Percentiles rank a stretch among this genome's conserved stretches.
Evolutionary conservation across 2,888 invertebrate genomes (phyloP).

Genomic region (Nudaria mundana): DNA sequence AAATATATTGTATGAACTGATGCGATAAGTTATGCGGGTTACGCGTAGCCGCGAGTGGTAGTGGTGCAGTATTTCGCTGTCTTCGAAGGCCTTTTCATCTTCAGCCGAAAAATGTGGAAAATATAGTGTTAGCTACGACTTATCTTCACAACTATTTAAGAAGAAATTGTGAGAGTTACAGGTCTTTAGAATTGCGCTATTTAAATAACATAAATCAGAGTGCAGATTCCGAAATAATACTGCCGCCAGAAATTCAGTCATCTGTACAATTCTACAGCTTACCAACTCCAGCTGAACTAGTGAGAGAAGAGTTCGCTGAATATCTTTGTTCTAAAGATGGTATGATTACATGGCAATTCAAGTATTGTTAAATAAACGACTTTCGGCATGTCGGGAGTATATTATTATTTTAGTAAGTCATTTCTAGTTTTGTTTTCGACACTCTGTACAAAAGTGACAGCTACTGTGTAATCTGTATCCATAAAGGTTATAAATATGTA

Average conservation of each 20-base stretch:
- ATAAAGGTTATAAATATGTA: slow-evolving; percentile 19
- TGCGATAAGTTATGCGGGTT: slow-evolving; percentile 5
- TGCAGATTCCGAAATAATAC: slow-evolving; percentile 23
- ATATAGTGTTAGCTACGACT: slow-evolving; percentile 23
- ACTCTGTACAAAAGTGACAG: slow-evolving; percentile 14
- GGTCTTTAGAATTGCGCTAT: slow-evolving; percentile 22
- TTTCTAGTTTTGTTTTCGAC: slow-evolving; percentile 11
- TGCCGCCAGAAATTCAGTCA: slow-evolving; percentile 21
- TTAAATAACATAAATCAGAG: slow-evolving; percentile 22
- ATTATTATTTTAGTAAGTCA: slow-evolving; percentile 4
- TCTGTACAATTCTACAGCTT: slow-evolving; percentile 21
- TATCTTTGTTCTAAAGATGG: slow-evolving; percentile 27
- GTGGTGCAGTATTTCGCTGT: slow-evolving; percentile 23
- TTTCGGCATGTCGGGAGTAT: slow-evolving; percentile 10
- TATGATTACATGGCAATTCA: slow-evolving; percentile 26
- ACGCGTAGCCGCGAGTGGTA: slow-evolving; percentile 2
- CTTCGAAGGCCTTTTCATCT: slow-evolving; percentile 25
- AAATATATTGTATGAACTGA: slow-evolving; percentile 6
- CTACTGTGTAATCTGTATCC: slow-evolving; percentile 20
- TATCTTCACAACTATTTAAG: slow-evolving; percentile 26
- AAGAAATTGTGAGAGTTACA: slow-evolving; percentile 25
- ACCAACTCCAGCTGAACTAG: slow-evolving; percentile 26
- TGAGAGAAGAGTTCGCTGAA: slow-evolving; percentile 27
- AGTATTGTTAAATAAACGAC: slow-evolving; percentile 18
- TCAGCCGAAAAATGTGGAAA: slow-evolving; percentile 13